These are phyloP conservation scores for Anastrepha ludens DNA, from an alignment of 1,140 invertebrate genomes.

Conservation along the genomic window DNA sequence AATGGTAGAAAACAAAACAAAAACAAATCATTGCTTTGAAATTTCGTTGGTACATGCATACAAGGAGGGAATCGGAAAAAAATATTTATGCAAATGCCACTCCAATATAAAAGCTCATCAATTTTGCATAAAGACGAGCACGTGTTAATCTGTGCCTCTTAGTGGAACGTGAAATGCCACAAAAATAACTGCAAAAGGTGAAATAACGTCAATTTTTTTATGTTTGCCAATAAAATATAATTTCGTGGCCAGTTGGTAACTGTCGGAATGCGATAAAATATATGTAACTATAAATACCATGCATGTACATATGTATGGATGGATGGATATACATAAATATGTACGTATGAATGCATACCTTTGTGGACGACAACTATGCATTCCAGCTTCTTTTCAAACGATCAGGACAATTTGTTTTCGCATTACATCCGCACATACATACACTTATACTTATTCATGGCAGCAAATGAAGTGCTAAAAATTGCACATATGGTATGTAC, in stretches of 20 bases:
- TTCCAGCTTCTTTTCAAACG: background rate
- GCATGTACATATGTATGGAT: background rate
- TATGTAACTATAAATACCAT: background rate
- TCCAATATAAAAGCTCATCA: constrained; percentile 43
- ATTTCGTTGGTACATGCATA: background rate
- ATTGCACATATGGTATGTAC: background rate
- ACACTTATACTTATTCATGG: background rate
- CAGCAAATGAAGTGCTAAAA: background rate
- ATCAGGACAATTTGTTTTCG: background rate
- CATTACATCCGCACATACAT: no score
- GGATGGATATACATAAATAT: background rate
- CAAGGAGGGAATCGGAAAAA: background rate
- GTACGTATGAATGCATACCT: no score
- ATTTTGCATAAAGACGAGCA: constrained; percentile 50
- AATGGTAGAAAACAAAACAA: background rate
- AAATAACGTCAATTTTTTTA: constrained; percentile 51
- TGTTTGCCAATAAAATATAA: constrained; percentile 44
- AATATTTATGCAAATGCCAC: constrained; percentile 38
- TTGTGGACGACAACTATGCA: no score
- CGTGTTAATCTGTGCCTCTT: constrained; percentile 41
- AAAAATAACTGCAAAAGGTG: constrained; percentile 38
- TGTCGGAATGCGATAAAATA: constrained; percentile 8
- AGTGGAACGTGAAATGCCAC: constrained; percentile 46
- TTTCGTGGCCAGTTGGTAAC: constrained; percentile 41
- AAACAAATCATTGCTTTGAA: constrained; percentile 12